Base-by-base conservation (phyloP, 2,888 invertebrate genomes). In the Hipparchia semele region DNA sequence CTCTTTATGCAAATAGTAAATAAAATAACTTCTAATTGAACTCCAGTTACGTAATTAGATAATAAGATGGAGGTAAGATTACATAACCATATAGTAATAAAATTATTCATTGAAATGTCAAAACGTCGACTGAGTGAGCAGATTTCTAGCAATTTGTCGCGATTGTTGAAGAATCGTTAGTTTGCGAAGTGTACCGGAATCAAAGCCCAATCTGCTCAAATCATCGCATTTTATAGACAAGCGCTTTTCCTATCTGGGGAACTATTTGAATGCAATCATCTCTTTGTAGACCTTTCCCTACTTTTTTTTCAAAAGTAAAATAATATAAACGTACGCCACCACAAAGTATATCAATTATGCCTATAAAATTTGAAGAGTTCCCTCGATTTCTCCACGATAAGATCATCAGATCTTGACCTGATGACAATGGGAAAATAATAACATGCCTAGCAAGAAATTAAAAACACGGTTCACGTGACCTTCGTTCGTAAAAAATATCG, bases 121-220 rank as follows among this genome's bases (percentile, higher is more conserved):
- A 87, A 89, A 88, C 83, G 80, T 82, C 87, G 84, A 86, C 84
- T 86, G 85, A 82, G 81, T 85, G 79, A 83, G 80, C 79, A 83
- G 86, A 87, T 91, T 91, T 91, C 89, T 85, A 89, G 77, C 85
- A 88, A 92, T 92, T 93, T 91, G 78, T 83, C 82, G 86, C 84
- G 81, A 82, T 84, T 84, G 81, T 83, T 81, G 78, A 84, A 81
- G 90, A 89, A 84, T 94, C 87, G 93, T 93, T 94, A 92, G 87
- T 85, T 85, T 83, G 87, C 79, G 89, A 92, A 93, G 85, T 92
- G 92, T 92, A 90, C 92, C 93, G 92, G 91, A 93, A 91, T 90
- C 84, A 83, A 87, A 88, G 83, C 81, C 80, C 81, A 87, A 86
- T 85, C 83, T 86, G 80, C 83, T 85, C 80, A 83, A 83, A 84